Base-by-base conservation (phyloP, 2,888 invertebrate species). In the Glyphotaelius pellucidus region DNA sequence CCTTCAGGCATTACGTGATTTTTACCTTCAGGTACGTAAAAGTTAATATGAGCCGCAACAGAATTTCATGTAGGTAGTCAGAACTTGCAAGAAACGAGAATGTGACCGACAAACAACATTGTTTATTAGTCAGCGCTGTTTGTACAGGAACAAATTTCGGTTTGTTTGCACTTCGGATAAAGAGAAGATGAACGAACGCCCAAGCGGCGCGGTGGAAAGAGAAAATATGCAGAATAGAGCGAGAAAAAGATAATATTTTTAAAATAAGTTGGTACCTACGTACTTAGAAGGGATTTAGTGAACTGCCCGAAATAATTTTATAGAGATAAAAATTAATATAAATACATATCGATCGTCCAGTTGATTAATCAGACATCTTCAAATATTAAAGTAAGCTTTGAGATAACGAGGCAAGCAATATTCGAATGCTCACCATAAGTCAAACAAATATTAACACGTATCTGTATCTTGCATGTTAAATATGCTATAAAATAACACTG, bases 101-200 rank as follows among this genome's bases (percentile, higher is more conserved):
- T 87, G 67, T 52, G 52, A n/a, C 87, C 52, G 67, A 52, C 87
- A 67, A 87, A 87, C 87, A 52, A 12, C 31, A 67, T 30, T 52
- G 87, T 52, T 67, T 67, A 67, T 67, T 67, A 67, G 47, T 87
- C 87, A 31, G n/a, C 31, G 31, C 52, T 86, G 32, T 87, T 87
- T 87, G 47, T 19, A 87, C 87, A 87, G 87, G 87, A 87, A 87
- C 87, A 87, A 87, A 87, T 87, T 87, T 84, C 67, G 67, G 67
- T n/a, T 67, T 83, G 83, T 83, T 83, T 83, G 83, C 38, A 12
- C 32, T 32, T 83, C 35, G 83, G 83, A 83, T 83, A 83, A 83
- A 83, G 83, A 83, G 83, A 38, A 25, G 83, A 83, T 25, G 83
- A 83, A 83, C 31, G 83, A 31, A 38, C 83, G 35, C 83, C 35